These are phyloP conservation scores for Lasioglossum morio DNA, from an alignment of 2,888 invertebrate genomes.

Conservation along the genomic window DNA sequence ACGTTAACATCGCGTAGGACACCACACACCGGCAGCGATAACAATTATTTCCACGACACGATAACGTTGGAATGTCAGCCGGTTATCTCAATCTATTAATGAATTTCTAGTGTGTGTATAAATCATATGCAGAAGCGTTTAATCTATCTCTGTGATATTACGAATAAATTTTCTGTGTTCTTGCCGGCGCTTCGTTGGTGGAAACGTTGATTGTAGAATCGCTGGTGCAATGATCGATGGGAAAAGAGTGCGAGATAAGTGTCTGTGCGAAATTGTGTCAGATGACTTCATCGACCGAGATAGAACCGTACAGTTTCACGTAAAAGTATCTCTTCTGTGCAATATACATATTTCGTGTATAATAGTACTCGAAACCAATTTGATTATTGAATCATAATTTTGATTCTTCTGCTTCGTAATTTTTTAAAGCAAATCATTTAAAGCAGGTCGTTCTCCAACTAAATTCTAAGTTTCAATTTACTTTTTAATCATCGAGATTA, in stretches of 20 bases:
- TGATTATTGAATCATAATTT: neutral
- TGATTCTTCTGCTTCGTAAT: neutral
- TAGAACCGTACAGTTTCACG: neutral
- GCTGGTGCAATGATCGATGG: neutral
- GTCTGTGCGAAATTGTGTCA: slow-evolving; percentile 43
- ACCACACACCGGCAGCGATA: slow-evolving; percentile 51
- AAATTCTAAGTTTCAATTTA: neutral
- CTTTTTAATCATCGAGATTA: no score
- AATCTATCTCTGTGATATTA: slow-evolving; percentile 9
- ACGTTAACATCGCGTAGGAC: slow-evolving; percentile 52
- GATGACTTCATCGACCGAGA: slow-evolving; percentile 18
- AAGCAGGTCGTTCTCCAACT: neutral
- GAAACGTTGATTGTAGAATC: slow-evolving; percentile 5
- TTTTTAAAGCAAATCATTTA: neutral
- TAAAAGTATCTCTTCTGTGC: neutral
- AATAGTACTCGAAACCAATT: neutral
- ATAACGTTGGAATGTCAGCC: slow-evolving; percentile 63
- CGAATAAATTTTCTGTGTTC: slow-evolving; percentile 10
- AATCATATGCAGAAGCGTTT: slow-evolving; percentile 41
- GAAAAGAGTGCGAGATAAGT: slow-evolving; percentile 24
- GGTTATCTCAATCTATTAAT: slow-evolving; percentile 66
- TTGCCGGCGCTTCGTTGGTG: neutral
- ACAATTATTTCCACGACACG: slow-evolving; percentile 64
- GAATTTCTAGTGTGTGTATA: slow-evolving; percentile 49
- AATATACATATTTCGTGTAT: no score